Evolutionary conservation across 2,888 invertebrate species (phyloP), one percentile per base, ranked within the genome.

Genomic region (Alviniconcha strummeri): DNA sequence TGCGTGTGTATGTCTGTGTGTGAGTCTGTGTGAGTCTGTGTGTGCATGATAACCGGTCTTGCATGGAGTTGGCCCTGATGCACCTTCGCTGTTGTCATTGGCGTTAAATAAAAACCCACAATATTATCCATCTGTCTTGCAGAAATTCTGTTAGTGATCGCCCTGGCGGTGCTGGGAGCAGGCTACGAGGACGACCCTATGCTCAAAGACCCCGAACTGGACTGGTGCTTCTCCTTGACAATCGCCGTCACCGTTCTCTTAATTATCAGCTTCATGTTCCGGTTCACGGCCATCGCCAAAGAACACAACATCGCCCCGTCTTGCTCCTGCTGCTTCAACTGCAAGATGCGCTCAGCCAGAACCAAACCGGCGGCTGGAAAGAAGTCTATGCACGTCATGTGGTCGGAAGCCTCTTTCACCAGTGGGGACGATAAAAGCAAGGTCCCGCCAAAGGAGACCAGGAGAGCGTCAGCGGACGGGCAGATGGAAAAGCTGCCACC

Each of bases 241-340:
- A 54, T 60, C 71, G 71, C 19, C 7, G 71, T 19, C 71, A n/a
- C n/a, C 9, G 69, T 15, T 15, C 17, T 80, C 64, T 36, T 55
- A 11, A 54, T 80, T 60, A 36, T 80, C 80, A 69, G 55, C 80
- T 80, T 36, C 60, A 1, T 80, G 9, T 9, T n/a, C 78, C 57
- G 78, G 60, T 78, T 60, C 52, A 78, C 36, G 78, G 19, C 9
- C 78, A 78, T 64, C 78, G 5, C 36, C 15, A 15, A n/a, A 36
- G 15, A 60, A 15, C 60, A 57, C n/a, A 11, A 57, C 77, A 60
- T 13, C 60, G 1, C 60, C 60, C 13, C 8, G 8, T 52, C 78
- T 1, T 19, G 52, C 17, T 6, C 36, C 60, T 78, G 64, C 78
- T 78, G 78, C 56, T 52, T 60, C 4, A 52, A 8, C 60, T 11